Base-by-base conservation (phyloP, 2,888 invertebrate genomes). In the Acanthosepion lycidas region DNA sequence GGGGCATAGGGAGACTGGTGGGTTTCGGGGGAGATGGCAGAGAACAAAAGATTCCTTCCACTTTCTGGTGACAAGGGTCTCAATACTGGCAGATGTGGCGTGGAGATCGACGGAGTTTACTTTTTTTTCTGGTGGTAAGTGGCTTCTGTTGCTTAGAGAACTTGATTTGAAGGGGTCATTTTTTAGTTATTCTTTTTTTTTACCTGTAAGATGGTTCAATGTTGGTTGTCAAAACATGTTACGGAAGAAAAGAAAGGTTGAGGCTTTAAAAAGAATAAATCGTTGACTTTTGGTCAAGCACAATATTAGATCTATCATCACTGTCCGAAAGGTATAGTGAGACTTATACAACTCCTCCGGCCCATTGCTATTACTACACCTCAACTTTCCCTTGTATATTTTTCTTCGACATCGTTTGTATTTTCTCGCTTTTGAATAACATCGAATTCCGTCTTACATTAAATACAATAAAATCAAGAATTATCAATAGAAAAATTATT, bases 1-100 rank as follows among this genome's bases (percentile, higher is more conserved):
- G 78, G n/a, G 78, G 78, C 78, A 78, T 78, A 78, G 78, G 78
- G 78, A 78, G 78, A 78, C 78, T 78, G 78, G n/a, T n/a, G 78
- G n/a, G 78, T 78, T n/a, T 9, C 78, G 12, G 78, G 78, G 8
- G n/a, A 78, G n/a, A 78, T n/a, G 18, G 15, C n/a, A 78, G 9
- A 78, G 5, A 78, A n/a, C 78, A 78, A 78, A 28, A 78, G 78
- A n/a, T 78, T 78, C n/a, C 78, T 78, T n/a, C 78, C 15, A 33
- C 5, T 78, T 78, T 78, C 18, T 78, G n/a, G 4, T n/a, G 78
- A 33, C 12, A 15, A 33, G 78, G 15, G 9, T 8, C 12, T 78
- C 9, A 18, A 59, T n/a, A 23, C 12, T 18, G 33, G 78, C n/a
- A n/a, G 78, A 5, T n/a, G 78, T 78, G 78, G n/a, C n/a, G n/a